Evolutionary conservation across 2,797 vertebrate species (phyloP).

Genomic region (Danio choprae): DNA sequence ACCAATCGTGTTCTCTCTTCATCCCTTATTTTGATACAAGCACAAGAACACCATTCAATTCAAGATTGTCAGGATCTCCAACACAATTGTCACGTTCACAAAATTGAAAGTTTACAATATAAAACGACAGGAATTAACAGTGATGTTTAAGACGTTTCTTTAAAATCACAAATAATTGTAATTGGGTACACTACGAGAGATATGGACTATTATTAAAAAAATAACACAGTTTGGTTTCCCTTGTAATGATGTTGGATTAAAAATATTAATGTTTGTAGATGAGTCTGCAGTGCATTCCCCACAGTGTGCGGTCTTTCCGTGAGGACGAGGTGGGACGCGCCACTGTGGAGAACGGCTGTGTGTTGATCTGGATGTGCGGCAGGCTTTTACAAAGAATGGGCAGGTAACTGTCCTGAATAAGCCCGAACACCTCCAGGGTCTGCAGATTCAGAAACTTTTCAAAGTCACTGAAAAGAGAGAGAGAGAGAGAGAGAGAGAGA

Average conservation of each 20-base stretch:
- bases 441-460: slow-evolving; percentile 78
- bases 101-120: slow-evolving; percentile 1
- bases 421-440: slow-evolving; percentile 89
- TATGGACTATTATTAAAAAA: slow-evolving; percentile 39
- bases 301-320: slow-evolving; percentile 78
- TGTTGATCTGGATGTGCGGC: slow-evolving; percentile 85
- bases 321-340: slow-evolving; percentile 83
- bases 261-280: slow-evolving; percentile 61
- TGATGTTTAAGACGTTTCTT: slow-evolving; percentile 18
- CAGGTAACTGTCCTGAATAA: slow-evolving; percentile 83
- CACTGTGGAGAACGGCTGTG: slow-evolving; percentile 81
- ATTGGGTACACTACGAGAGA: neutral
- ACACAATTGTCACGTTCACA: neutral
- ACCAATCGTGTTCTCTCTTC: neutral
- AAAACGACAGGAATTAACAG: neutral
- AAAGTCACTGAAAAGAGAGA: slow-evolving; percentile 83
- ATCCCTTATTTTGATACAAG: neutral
- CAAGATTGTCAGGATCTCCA: slow-evolving; percentile 36
- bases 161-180: neutral
- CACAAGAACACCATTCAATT: slow-evolving; percentile 7
- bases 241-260: neutral
- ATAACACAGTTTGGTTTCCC: neutral
- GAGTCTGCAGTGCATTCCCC: slow-evolving; percentile 85
- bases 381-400: slow-evolving; percentile 81
- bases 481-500: slow-evolving; percentile 42